Evolutionary conservation across 2,113 vertebrate species (phyloP).

Genomic region (Fukomys damarensis): DNA sequence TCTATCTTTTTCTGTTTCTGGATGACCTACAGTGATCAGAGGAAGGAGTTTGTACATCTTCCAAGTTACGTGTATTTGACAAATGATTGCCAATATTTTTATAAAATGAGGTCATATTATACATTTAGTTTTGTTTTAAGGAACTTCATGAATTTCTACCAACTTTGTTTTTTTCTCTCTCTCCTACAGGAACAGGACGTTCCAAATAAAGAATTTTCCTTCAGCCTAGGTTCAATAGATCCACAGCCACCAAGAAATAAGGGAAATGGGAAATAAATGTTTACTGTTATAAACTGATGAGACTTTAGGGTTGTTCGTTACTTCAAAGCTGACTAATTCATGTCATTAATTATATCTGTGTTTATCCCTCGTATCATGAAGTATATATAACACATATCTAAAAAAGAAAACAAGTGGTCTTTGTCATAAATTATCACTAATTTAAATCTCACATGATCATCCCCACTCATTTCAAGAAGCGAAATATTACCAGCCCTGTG

Average conservation of each 20-base stretch:
- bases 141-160: background rate
- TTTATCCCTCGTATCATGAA: background rate
- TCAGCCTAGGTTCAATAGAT: background rate
- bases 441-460: background rate
- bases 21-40: background rate
- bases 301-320: conserved; percentile 39
- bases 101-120: background rate
- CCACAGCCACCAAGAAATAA: background rate
- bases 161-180: background rate
- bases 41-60: background rate
- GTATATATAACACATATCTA: background rate
- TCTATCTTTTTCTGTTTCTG: background rate
- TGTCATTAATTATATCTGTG: conserved; percentile 9
- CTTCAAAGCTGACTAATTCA: conserved; percentile 12
- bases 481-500: background rate
- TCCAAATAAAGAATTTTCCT: background rate
- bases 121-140: background rate
- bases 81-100: background rate
- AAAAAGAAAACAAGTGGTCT: background rate
- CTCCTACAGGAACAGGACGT: background rate
- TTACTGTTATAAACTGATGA: conserved; percentile 1
- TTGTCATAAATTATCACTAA: background rate
- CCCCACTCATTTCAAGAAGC: background rate
- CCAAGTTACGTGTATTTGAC: background rate
- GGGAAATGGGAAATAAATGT: background rate